Base-by-base conservation (phyloP, 92 coral and sea anemone species). In the Phenganax marumi region DNA sequence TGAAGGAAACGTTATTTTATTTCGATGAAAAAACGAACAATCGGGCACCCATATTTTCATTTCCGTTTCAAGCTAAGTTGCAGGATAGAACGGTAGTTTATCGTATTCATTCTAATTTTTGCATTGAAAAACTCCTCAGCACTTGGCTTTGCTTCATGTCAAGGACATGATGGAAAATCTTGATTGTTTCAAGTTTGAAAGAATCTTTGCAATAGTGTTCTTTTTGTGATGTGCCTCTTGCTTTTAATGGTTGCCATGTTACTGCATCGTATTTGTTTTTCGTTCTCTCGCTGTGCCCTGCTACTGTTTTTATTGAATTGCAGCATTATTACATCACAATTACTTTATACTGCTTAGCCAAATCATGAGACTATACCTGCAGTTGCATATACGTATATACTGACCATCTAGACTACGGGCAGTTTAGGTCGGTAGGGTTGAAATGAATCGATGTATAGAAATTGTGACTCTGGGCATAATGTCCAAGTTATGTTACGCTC, bases 241-340 rank as follows among this genome's bases (percentile, higher is more conserved):
- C 43, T 66, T 66, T 47, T 25, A 66, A 49, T 66, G 26, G 72
- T 66, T 66, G 72, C 72, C 72, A 66, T 66, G 72, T 66, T 6
- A 66, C 72, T 9, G 43, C 26, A 66, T 5, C 14, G 25, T 66
- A 8, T 33, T 25, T 66, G 49, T 24, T 66, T 66, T 66, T 11
- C 72, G 10, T 0, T 66, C n/a, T 21, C 72, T 23, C 24, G 11
- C 49, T 66, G 72, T 12, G 72, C 6, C 48, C 43, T 33, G 43
- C 43, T 25, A 21, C 48, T 25, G 14, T 66, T 66, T 66, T 66
- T 18, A 66, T 33, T 66, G 50, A 24, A 66, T 33, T 25, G 7
- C 7, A 12, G 50, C 25, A 33, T 66, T 66, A 23, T 66, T 66
- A 66, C 50, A 1, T 18, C 10, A 25, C 14, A 49, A 23, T 10